Evolutionary conservation across 2,113 vertebrate genomes (phyloP), one percentile per base, ranked within the genome.

Genomic region (Amphiprion percula): DNA sequence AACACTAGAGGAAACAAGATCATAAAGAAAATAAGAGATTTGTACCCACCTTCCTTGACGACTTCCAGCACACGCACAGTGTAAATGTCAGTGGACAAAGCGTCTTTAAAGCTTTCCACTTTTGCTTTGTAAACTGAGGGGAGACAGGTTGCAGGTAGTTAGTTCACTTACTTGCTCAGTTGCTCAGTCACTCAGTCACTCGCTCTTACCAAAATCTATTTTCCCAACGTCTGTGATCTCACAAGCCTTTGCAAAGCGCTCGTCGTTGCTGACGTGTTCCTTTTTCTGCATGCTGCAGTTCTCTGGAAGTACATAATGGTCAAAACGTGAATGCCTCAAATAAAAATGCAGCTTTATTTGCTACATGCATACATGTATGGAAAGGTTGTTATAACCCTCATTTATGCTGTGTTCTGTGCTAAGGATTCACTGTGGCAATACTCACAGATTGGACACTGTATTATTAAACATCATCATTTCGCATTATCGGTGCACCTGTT

Each of bases 221-320:
- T 26, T 77, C 58, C 17, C 64, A 82, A 93, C 93, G 0, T 83
- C 83, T 0, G 91, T 91, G 0, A 86, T 81, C 30, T 92, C 86
- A 15, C 96, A 97, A 39, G 94, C 93, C 0, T 71, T 90, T 0
- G 89, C 53, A 0, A 88, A 63, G 4, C 95, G 93, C 0, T 84
- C 84, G 0, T 74, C n/a, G 79, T 19, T 5, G 10, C 1, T 0
- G 11, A 72, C n/a, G 0, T 78, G 33, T 0, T 17, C 0, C 0
- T 90, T 88, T 0, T 84, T 93, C 50, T 72, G 91, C 23, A 88
- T 52, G 71, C 94, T 95, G 88, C 96, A 97, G 77, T 85, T 95
- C 72, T 96, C 96, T 97, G 82, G 0, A 0, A 72, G 74, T 39
- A 72, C 9, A 41, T 7, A 58, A 7, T 19, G 2, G 21, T 10